phyloP scores from a whole-genome alignment of 2,888 invertebrate species.

The Argyra leucocephala region DNA sequence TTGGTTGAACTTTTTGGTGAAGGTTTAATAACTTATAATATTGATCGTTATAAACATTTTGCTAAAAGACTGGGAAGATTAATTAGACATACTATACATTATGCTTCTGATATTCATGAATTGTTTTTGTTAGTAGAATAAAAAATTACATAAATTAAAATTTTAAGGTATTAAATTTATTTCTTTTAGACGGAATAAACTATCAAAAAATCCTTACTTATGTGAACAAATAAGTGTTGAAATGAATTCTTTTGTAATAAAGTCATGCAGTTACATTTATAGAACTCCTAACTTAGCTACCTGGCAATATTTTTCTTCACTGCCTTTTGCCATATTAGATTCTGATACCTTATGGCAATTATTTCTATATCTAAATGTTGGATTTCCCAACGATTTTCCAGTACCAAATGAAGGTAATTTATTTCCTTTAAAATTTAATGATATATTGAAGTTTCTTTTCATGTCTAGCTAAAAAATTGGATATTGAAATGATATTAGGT shows the following conservation, averaged over 20 bases:
- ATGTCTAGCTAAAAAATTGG: conserved; percentile 7
- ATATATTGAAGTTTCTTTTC: conserved; percentile 10
- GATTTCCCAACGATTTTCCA: conserved; percentile 43
- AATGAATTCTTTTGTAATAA: conserved; percentile 61
- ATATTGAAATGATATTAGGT: not conserved
- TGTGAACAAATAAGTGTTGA: conserved; percentile 56
- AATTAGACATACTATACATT: conserved; percentile 61
- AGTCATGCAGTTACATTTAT: conserved; percentile 60
- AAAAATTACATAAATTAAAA: too few species aligned
- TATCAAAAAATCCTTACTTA: conserved; percentile 44
- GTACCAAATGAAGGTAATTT: conserved; percentile 24
- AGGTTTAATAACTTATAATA: conserved; percentile 58
- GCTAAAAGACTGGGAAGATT: conserved; percentile 59
- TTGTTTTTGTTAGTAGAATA: conserved; percentile 33
- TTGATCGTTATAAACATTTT: conserved; percentile 51
- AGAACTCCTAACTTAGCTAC: conserved; percentile 62
- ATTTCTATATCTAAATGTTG: conserved; percentile 53
- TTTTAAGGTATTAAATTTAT: not conserved
- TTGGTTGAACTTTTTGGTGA: conserved; percentile 54
- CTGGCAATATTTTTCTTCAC: conserved; percentile 71
- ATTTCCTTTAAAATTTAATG: not conserved
- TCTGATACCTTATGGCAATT: conserved; percentile 54
- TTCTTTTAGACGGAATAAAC: conserved; percentile 33
- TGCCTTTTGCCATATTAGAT: conserved; percentile 57
- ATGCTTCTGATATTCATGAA: conserved; percentile 55